Evolutionary conservation across 1,140 invertebrate species (phyloP).

Genomic region (Oncopodura yosiiana): DNA sequence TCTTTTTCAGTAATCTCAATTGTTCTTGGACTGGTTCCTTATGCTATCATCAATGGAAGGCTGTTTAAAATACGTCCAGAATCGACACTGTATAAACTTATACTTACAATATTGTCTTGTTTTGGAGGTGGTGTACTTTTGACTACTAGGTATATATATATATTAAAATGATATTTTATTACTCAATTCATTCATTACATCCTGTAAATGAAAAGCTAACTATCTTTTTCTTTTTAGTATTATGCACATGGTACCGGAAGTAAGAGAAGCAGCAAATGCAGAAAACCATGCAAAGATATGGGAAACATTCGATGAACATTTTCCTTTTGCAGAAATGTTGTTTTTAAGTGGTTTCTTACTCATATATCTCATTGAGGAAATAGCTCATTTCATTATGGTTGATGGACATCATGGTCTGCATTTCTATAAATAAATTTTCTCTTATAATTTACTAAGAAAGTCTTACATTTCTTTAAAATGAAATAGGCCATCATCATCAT

Average conservation of each 20-base stretch:
- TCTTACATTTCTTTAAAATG: background rate
- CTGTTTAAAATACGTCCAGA: background rate
- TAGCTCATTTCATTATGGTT: constrained; percentile 49
- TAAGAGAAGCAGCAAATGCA: constrained; percentile 56
- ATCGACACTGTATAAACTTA: constrained; percentile 18
- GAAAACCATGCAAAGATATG: constrained; percentile 40
- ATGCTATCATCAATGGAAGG: constrained; percentile 50
- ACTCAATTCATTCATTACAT: too few relatives aligned
- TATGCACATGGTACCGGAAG: constrained; percentile 79
- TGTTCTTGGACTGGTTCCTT: constrained; percentile 56
- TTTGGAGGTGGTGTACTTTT: constrained; percentile 86
- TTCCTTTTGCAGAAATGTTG: constrained; percentile 58
- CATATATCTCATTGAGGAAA: constrained; percentile 73
- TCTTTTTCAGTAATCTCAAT: constrained; percentile 57
- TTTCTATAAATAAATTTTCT: too few relatives aligned
- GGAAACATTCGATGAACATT: constrained; percentile 34
- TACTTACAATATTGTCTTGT: constrained; percentile 54
- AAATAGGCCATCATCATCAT: constrained; percentile 10
- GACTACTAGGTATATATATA: constrained; percentile 77
- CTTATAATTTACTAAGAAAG: too few relatives aligned
- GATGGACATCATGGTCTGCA: constrained; percentile 42
- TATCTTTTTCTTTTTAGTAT: too few relatives aligned
- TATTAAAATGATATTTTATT: too few relatives aligned
- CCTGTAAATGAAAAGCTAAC: too few relatives aligned
- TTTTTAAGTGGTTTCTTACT: constrained; percentile 68